These are phyloP conservation scores for Strigamia maritima DNA, from an alignment of 2,888 invertebrate genomes.

Conservation along the genomic window DNA sequence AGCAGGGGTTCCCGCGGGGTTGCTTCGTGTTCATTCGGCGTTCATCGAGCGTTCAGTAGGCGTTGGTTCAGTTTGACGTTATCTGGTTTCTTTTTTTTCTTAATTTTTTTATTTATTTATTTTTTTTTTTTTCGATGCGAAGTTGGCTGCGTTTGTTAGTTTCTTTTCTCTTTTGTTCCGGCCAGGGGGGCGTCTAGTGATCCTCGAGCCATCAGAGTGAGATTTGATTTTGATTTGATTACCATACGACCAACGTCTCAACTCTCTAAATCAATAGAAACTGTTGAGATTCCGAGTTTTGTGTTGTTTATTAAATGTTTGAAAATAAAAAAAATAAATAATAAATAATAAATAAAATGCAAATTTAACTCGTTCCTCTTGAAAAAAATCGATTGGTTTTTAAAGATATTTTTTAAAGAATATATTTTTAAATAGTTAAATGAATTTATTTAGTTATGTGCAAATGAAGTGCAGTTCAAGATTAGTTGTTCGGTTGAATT, in stretches of 20 bases:
- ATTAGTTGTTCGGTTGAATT: conserved; percentile 21
- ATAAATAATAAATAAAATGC: too few relatives aligned
- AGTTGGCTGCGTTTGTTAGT: conserved; percentile 8
- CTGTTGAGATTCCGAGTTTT: neutral
- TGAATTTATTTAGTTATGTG: neutral
- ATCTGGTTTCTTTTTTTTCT: neutral
- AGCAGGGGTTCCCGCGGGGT: conserved; percentile 6
- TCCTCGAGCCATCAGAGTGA: conserved; percentile 9
- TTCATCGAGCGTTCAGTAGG: conserved; percentile 1
- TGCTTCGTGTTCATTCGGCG: neutral
- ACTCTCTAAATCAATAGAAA: neutral
- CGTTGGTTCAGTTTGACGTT: conserved; percentile 2
- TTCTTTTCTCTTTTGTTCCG: conserved; percentile 14
- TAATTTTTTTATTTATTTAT: neutral
- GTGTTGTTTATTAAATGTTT: neutral
- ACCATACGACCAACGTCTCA: conserved; percentile 1
- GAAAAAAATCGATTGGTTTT: too few relatives aligned
- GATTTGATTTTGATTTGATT: conserved; percentile 28
- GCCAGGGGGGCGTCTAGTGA: conserved; percentile 3
- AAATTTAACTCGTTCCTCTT: too few relatives aligned
- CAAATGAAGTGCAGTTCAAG: conserved; percentile 10
- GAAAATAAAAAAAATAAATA: neutral
- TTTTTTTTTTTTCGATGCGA: neutral
- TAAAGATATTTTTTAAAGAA: too few relatives aligned
- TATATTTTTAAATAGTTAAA: neutral